Percentiles rank a stretch among this genome's conserved stretches.
Evolutionary conservation across 2,888 invertebrate species (phyloP).

Genomic region (Morpho deidamia): DNA sequence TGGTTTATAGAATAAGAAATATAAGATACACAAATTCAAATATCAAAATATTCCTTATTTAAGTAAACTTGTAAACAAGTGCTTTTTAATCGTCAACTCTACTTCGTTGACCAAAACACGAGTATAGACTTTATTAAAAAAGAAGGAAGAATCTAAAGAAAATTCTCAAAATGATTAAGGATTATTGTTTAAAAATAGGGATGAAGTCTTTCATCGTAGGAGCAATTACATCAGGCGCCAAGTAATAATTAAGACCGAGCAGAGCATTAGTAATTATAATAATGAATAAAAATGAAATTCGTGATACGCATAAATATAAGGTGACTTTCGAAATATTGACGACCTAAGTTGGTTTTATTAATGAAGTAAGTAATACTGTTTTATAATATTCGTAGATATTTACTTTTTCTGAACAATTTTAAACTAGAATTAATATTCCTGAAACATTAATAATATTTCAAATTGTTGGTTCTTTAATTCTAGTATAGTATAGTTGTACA

Average conservation of each 20-base stretch:
- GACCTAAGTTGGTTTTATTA: no score
- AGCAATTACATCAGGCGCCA: constrained; percentile 38
- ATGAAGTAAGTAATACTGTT: no score
- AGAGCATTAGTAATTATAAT: constrained; percentile 44
- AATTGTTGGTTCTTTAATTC: no score
- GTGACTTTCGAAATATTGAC: neutral
- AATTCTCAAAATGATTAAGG: constrained; percentile 7
- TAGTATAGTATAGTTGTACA: no score
- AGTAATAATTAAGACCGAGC: constrained; percentile 8
- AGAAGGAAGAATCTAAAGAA: neutral
- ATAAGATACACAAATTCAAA: neutral
- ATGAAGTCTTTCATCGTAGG: constrained; percentile 5
- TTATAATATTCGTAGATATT: no score
- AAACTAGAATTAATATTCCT: no score
- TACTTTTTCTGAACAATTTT: no score
- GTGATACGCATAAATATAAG: constrained; percentile 31
- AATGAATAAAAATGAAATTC: constrained; percentile 56
- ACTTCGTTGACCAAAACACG: no score
- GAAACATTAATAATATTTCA: no score
- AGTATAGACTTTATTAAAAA: neutral
- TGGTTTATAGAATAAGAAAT: no score
- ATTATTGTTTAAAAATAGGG: constrained; percentile 10
- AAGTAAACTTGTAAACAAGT: no score
- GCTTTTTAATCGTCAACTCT: no score
- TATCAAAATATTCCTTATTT: neutral